Base-by-base conservation (phyloP, 2,888 invertebrate species). In the Falcaria lacertinaria region DNA sequence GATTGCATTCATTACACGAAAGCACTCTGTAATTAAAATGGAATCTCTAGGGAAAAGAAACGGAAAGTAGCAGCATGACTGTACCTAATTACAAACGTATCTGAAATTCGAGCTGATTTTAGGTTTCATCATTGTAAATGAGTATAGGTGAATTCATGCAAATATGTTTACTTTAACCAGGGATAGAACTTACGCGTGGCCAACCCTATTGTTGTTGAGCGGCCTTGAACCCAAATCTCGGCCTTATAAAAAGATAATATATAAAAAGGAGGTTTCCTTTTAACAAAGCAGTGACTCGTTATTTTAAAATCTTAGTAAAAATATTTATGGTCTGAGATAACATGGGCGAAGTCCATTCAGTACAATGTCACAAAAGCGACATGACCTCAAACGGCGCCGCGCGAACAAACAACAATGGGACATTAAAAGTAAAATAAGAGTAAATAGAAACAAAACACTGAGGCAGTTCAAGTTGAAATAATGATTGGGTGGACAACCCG, bases 11-110 rank as follows among this genome's bases (percentile, higher is more conserved):
- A 57, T 62, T 61, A 57, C 53, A 56, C 57, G 55, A 61, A 61
- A 68, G 59, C 55, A 57, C 58, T 57, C 56, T 59, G 60, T 66
- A 72, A 68, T 69, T 62, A 63, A 70, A 69, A 64, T 54, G 50
- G 48, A 65, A 60, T 58, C 63, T 56, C 55, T 45, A 33, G 52
- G 56, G 60, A 50, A 64, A 65, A 62, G 54, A 49, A 64, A 59
- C 53, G 50, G 52, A 51, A 58, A 63, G 57, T 53, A 55, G 54
- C 49, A 48, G 59, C 60, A 64, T 68, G 58, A 70, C 65, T 67
- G 50, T 59, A 58, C n/a, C n/a, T 66, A 64, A 69, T 69, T 64
- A 60, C 44, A 32, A 28, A 41, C 42, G 33, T 45, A 41, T 48
- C 48, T 32, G 35, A 33, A 45, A 42, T 47, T 37, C 42, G 15